A percentile compares a stretch with the other conserved stretches of the same genome.
Conservation (phyloP, 2,797 vertebrate species). For the Chrysocyon brachyurus region DNA sequence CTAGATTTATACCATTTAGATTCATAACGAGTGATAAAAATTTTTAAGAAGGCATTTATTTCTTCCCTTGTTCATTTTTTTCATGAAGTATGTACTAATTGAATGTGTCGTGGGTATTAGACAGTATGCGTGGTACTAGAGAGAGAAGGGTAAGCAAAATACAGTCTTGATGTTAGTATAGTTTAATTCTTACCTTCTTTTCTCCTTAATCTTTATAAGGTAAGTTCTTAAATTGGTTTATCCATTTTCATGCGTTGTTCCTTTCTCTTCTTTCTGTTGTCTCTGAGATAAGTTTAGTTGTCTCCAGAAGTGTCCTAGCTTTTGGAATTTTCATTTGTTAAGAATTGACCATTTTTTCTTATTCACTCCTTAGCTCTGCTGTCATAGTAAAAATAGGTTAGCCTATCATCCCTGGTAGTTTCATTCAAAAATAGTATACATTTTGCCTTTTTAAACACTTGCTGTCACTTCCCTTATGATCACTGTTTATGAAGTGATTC, state of each 20-base stretch:
- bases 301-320: neutral
- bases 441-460: conserved; percentile 19
- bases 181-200: neutral
- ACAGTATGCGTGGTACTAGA: neutral
- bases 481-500: neutral
- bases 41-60: neutral
- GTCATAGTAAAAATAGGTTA: neutral
- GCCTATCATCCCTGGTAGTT: neutral
- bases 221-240: neutral
- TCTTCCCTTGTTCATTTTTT: neutral
- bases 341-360: neutral
- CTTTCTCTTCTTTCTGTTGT: neutral
- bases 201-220: neutral
- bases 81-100: neutral
- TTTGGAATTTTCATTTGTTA: conserved; percentile 25
- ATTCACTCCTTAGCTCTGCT: neutral
- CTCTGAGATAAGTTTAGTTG: neutral
- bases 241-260: neutral
- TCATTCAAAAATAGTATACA: conserved; percentile 4
- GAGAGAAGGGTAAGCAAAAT: neutral
- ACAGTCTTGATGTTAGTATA: neutral
- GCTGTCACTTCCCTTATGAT: neutral
- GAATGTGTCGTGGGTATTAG: neutral
- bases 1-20: neutral
- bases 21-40: neutral